Base-by-base conservation (phyloP, 2,113 vertebrate genomes). In the Montifringilla adamsi region DNA sequence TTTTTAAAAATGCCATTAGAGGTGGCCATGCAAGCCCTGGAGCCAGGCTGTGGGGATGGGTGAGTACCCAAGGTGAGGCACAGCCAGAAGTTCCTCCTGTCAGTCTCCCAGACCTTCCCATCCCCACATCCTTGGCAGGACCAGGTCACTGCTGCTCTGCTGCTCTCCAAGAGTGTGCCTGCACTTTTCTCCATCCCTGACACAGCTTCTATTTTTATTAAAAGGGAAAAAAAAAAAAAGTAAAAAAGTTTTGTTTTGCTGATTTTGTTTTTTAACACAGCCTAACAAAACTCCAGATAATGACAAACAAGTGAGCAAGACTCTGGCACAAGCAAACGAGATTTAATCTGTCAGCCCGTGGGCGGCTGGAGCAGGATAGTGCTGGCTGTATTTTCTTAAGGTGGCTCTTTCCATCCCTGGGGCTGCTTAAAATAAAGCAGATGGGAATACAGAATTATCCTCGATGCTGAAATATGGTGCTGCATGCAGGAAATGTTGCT, bases 291-390 rank as follows among this genome's bases (percentile, higher is more conserved):
- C 75, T 87, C 26, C 70, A 95, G 84, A 79, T 95, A 94, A 95
- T 95, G 91, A 94, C 96, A 97, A 97, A 96, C 94, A 97, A 96
- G 94, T 94, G 93, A 97, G 95, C 95, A 96, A 95, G 89, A 93
- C 81, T 92, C 89, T 96, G 94, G 93, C 95, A 93, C 87, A 93
- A 83, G 78, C 33, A 60, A 89, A 89, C 0, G 30, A 96, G 95
- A 94, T 95, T 84, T 95, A 79, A 96, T 96, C 93, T 93, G 87
- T 91, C 90, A 93, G 85, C 75, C 91, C 5, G 82, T 93, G 89
- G 96, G 96, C 0, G 63, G 93, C 70, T 56, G 72, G 92, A 91
- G 79, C 93, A 89, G 87, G 84, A 82, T 82, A 62, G 70, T 7
- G 46, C 78, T 89, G 87, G 84, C 81, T 96, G 62, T 15, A 30